These are phyloP conservation scores for Tanaodytes sp. DNA, from an alignment of 2,888 invertebrate species.

Conservation along the genomic window DNA sequence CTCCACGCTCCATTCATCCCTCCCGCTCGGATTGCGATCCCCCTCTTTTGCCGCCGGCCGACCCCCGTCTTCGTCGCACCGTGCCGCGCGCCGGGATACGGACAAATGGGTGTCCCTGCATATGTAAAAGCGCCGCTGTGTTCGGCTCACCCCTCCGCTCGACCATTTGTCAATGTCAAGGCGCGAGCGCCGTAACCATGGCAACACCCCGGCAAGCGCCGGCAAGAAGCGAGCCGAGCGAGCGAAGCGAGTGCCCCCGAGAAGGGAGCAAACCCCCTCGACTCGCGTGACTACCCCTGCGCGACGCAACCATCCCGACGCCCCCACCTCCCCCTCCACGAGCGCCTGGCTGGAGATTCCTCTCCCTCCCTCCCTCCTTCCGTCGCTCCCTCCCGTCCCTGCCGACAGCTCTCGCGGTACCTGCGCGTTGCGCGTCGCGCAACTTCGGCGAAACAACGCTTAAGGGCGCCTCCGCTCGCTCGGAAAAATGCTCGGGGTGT, in stretches of 20 bases:
- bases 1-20: constrained; percentile 49
- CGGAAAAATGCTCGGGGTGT: constrained; percentile 44
- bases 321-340: constrained; percentile 45
- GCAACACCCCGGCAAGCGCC: constrained; percentile 68
- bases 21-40: constrained; percentile 34
- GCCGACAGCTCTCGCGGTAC: constrained; percentile 49
- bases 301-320: constrained; percentile 58
- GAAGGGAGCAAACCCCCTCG: constrained; percentile 58
- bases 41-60: constrained; percentile 18
- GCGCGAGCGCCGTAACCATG: constrained; percentile 73
- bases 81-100: constrained; percentile 60
- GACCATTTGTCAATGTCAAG: constrained; percentile 74
- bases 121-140: constrained; percentile 73
- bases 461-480: constrained; percentile 65
- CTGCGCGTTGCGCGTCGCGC: constrained; percentile 47
- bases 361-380: constrained; percentile 1
- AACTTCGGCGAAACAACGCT: constrained; percentile 60
- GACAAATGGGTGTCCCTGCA: constrained; percentile 74
- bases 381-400: constrained; percentile 3
- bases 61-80: constrained; percentile 48
- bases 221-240: constrained; percentile 58
- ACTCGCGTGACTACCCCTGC: constrained; percentile 59
- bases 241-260: constrained; percentile 37
- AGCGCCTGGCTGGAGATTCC: too few relatives aligned
- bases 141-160: constrained; percentile 70